phyloP scores from a whole-genome alignment of 2,113 vertebrate genomes.

The Pygathrix nemaeus region DNA sequence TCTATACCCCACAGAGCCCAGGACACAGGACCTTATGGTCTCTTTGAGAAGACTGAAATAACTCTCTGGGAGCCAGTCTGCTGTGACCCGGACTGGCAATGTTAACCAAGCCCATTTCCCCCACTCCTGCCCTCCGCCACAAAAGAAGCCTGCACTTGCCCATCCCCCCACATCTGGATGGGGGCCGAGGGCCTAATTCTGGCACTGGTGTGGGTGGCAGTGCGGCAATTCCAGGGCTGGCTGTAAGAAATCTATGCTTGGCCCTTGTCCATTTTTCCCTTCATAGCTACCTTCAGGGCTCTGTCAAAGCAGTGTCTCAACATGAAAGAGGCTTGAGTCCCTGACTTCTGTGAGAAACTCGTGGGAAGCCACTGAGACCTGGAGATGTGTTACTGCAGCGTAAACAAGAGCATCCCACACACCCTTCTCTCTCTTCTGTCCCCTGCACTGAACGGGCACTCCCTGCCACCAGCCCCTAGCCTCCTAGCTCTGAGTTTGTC shows the following conservation, averaged over 20 bases:
- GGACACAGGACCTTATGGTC: not conserved
- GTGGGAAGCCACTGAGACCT: not conserved
- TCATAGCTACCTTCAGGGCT: not conserved
- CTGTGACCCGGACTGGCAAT: not conserved
- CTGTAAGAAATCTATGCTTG: not conserved
- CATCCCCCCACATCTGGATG: not conserved
- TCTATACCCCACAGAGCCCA: not conserved
- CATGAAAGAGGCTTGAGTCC: not conserved
- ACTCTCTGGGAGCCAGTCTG: not conserved
- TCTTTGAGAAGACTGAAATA: not conserved
- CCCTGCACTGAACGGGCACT: not conserved
- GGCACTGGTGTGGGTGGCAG: not conserved
- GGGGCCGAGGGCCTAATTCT: too few relatives aligned
- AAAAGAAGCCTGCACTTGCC: not conserved
- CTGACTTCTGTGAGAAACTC: not conserved
- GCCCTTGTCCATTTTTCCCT: not conserved
- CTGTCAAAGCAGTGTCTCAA: not conserved
- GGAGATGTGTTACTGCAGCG: accelerated
- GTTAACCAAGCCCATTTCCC: not conserved
- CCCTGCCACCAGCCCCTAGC: too few relatives aligned
- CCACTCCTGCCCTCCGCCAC: not conserved
- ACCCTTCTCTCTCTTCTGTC: not conserved
- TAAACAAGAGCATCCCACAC: not conserved
- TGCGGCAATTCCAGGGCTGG: not conserved
- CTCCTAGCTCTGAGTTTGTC: not conserved